phyloP scores from a whole-genome alignment of 2,113 vertebrate species.

The Xiphophorus couchianus region DNA sequence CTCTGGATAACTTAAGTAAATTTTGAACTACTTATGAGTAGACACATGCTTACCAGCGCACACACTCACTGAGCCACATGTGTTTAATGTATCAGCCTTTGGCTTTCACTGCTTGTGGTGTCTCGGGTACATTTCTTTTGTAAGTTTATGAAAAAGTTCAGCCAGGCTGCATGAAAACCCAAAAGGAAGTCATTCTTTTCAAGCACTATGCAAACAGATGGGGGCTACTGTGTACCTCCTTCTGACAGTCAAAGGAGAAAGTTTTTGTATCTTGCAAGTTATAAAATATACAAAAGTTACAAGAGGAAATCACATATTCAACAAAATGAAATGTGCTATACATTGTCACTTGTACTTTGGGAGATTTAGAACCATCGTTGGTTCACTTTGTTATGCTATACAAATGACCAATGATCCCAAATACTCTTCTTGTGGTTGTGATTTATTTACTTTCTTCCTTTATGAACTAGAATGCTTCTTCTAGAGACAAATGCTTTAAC shows the following conservation, averaged over 20 bases:
- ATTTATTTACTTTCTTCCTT: too few relatives aligned
- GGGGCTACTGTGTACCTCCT: constrained; percentile 24
- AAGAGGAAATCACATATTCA: constrained; percentile 24
- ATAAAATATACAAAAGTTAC: constrained; percentile 42
- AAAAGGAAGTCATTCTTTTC: constrained; percentile 36
- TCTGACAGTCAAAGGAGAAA: constrained; percentile 42
- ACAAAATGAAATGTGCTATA: constrained; percentile 31
- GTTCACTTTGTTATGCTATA: not conserved
- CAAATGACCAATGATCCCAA: not conserved
- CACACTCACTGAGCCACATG: constrained; percentile 13
- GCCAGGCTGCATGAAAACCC: constrained; percentile 36
- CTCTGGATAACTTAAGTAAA: constrained; percentile 65
- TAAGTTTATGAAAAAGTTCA: constrained; percentile 20
- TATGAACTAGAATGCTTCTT: too few relatives aligned
- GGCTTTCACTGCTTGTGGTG: constrained; percentile 34
- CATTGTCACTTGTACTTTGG: constrained; percentile 37
- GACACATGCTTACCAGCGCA: constrained; percentile 24
- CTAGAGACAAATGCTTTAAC: not conserved
- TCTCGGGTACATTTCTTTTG: constrained; percentile 33
- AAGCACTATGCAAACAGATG: constrained; percentile 42
- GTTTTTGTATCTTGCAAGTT: constrained; percentile 48
- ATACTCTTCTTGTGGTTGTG: too few relatives aligned
- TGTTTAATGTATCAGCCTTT: constrained; percentile 51
- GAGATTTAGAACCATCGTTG: constrained; percentile 24
- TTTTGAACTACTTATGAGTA: constrained; percentile 53